Evolutionary conservation across 30 jellyfish, hydroid and myxozoan genomes (phyloP).

Genomic region (Hydractinia echinata): DNA sequence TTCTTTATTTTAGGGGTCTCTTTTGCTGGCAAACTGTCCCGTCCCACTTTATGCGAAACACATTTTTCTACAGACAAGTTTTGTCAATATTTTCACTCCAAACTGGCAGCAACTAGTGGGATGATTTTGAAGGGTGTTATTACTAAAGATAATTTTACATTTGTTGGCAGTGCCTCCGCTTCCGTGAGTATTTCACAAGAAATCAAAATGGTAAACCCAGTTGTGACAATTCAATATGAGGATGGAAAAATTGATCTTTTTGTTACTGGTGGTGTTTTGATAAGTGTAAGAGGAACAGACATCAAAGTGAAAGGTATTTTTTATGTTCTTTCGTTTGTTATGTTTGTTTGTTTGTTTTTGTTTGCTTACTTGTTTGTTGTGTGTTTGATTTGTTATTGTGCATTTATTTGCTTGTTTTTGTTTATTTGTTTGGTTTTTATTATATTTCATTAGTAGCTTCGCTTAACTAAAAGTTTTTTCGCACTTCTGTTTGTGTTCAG

Average conservation of each 20-base stretch:
- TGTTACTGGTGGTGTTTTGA: constrained; percentile 1
- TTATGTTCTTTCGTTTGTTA: not conserved
- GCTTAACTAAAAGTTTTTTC: no score
- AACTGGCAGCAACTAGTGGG: not conserved
- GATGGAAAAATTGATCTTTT: not conserved
- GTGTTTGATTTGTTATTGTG: no score
- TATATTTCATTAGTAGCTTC: no score
- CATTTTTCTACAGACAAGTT: not conserved
- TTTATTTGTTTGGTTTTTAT: no score
- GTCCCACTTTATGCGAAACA: constrained; percentile 16
- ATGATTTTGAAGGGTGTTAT: not conserved
- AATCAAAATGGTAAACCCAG: not conserved
- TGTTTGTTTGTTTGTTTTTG: no score
- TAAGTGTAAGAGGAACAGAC: not conserved
- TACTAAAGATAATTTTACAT: constrained; percentile 8
- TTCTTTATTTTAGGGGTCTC: not conserved
- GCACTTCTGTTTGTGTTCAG: not conserved
- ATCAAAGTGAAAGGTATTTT: not conserved
- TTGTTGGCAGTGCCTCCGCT: constrained; percentile 30
- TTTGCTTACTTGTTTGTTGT: no score
- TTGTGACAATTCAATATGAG: constrained; percentile 1
- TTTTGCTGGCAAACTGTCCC: constrained; percentile 1
- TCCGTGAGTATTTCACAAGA: constrained; percentile 4
- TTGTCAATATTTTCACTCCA: constrained; percentile 16
- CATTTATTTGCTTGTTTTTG: no score